Evolutionary conservation across 2,888 invertebrate species (phyloP).

Genomic region (Apoda limacodes): DNA sequence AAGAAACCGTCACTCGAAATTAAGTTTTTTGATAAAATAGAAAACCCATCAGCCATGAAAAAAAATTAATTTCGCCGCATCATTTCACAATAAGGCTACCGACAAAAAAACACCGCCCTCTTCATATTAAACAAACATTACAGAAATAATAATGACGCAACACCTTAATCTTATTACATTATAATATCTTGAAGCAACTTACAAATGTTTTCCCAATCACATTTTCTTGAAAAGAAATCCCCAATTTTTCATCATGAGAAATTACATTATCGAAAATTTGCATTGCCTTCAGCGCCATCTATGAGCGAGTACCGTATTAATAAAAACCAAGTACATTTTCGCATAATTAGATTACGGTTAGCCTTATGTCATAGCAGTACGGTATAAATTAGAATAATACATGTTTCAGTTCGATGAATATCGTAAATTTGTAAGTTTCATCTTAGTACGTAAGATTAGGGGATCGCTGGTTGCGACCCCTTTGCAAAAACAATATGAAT

Average conservation of each 20-base stretch:
- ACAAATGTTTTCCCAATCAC: conserved; percentile 63
- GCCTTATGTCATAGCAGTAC: conserved; percentile 13
- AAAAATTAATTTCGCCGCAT: conserved; percentile 28
- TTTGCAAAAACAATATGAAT: conserved; percentile 67
- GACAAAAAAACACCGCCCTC: conserved; percentile 25
- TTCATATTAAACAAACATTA: conserved; percentile 56
- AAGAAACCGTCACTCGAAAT: background rate
- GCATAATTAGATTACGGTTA: background rate
- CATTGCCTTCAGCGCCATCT: conserved; percentile 63
- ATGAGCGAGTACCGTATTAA: conserved; percentile 37
- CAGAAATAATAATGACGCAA: conserved; percentile 47
- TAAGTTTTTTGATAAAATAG: background rate
- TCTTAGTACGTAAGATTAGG: conserved; percentile 48
- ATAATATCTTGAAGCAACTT: conserved; percentile 61
- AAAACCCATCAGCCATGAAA: conserved; percentile 8
- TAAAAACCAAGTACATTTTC: conserved; percentile 24
- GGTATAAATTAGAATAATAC: too few species aligned
- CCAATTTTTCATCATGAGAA: conserved; percentile 61
- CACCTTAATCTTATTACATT: conserved; percentile 63
- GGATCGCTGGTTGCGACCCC: conserved; percentile 46
- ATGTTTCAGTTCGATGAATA: too few species aligned
- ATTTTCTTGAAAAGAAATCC: conserved; percentile 37
- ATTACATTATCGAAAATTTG: conserved; percentile 63
- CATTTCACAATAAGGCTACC: conserved; percentile 27
- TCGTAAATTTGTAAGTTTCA: conserved; percentile 32